These are phyloP conservation scores for Cromileptes altivelis DNA, from an alignment of 2,113 vertebrate species.

Conservation along the genomic window DNA sequence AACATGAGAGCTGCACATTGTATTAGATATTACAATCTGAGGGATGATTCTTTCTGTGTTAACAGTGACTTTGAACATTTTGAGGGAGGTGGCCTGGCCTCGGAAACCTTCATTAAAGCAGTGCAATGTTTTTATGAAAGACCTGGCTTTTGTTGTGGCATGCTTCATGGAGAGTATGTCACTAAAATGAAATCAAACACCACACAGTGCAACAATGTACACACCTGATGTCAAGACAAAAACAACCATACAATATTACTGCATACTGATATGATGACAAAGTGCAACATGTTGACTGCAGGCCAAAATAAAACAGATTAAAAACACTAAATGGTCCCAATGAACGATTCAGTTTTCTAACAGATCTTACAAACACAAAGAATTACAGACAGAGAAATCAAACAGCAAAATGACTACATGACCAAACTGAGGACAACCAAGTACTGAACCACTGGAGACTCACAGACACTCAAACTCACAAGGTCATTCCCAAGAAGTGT, in stretches of 20 bases:
- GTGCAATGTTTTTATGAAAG: slow-evolving; percentile 61
- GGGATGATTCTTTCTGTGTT: slow-evolving; percentile 43
- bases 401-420: slow-evolving; percentile 55
- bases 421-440: slow-evolving; percentile 65
- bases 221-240: slow-evolving; percentile 48
- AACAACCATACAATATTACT: slow-evolving; percentile 41
- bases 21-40: not conserved
- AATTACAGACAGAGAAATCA: slow-evolving; percentile 30
- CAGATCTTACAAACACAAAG: slow-evolving; percentile 37
- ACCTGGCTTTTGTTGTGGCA: slow-evolving; percentile 57
- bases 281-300: slow-evolving; percentile 57
- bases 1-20: slow-evolving; percentile 53
- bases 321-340: not conserved
- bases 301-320: slow-evolving; percentile 48
- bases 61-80: slow-evolving; percentile 10
- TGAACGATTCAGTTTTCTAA: slow-evolving; percentile 24
- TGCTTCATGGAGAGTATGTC: slow-evolving; percentile 69
- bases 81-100: slow-evolving; percentile 2
- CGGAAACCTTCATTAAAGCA: not conserved
- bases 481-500: slow-evolving; percentile 74
- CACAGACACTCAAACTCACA: slow-evolving; percentile 75
- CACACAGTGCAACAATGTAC: slow-evolving; percentile 52
- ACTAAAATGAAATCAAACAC: slow-evolving; percentile 62
- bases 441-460: slow-evolving; percentile 63
- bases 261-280: slow-evolving; percentile 56